Evolutionary conservation across 2,797 vertebrate genomes (phyloP).

Genomic region (Muraenolepis orangiensis): DNA sequence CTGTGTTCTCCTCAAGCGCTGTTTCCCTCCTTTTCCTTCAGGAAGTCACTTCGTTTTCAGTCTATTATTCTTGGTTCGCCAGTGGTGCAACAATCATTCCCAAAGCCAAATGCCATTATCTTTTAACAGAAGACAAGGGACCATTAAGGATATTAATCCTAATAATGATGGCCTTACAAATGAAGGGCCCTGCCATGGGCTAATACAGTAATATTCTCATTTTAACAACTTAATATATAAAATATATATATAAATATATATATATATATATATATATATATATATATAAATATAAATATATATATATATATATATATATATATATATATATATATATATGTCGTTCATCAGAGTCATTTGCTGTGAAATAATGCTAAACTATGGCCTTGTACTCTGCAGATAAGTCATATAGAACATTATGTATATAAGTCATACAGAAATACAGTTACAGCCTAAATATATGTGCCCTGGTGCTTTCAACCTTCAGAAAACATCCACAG

Average conservation of each 20-base stretch:
- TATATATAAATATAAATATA: too few species aligned
- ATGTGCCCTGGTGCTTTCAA: background rate
- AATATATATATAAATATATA: too few species aligned
- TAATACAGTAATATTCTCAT: background rate
- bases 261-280: background rate
- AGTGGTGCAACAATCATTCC: background rate
- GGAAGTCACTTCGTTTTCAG: background rate
- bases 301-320: background rate
- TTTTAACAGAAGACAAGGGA: background rate
- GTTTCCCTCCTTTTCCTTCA: background rate
- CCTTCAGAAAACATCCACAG: background rate
- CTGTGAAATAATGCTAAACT: background rate
- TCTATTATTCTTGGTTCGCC: background rate
- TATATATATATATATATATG: background rate
- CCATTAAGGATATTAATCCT: background rate
- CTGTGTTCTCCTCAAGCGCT: background rate
- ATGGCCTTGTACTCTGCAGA: background rate
- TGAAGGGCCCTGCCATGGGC: background rate
- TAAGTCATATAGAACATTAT: too few species aligned
- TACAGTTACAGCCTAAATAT: background rate
- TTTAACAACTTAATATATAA: too few species aligned
- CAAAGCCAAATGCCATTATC: background rate
- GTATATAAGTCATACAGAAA: background rate
- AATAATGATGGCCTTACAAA: conserved; percentile 2
- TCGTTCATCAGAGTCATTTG: conserved; percentile 1